These are phyloP conservation scores for Tillus elongatus DNA, from an alignment of 2,888 invertebrate genomes.

Conservation along the genomic window DNA sequence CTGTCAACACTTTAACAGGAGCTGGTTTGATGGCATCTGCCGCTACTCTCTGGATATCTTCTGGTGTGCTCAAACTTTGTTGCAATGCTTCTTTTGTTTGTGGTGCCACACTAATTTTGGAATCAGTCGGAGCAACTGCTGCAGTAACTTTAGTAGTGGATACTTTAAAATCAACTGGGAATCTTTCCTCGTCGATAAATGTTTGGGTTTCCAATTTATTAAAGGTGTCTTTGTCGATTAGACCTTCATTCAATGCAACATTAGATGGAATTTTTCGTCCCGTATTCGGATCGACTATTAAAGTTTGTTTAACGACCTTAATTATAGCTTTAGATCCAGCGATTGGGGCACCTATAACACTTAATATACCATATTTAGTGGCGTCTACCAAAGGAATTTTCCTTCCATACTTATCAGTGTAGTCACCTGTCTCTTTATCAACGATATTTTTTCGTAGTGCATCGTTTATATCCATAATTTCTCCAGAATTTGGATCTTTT, in stretches of 20 bases:
- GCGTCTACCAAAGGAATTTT: conserved; percentile 64
- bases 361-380: conserved; percentile 66
- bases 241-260: conserved; percentile 68
- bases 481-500: conserved; percentile 59
- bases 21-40: conserved; percentile 16
- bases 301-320: conserved; percentile 49
- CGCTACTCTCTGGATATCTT: conserved; percentile 29
- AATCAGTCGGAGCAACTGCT: conserved; percentile 41
- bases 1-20: conserved; percentile 32
- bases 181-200: conserved; percentile 29
- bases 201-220: conserved; percentile 46
- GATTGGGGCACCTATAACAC: conserved; percentile 66
- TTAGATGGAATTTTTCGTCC: conserved; percentile 72
- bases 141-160: conserved; percentile 46
- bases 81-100: conserved; percentile 39
- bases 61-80: conserved; percentile 34
- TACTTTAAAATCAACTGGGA: no score
- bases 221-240: conserved; percentile 53
- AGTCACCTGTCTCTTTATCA: conserved; percentile 60
- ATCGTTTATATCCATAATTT: conserved; percentile 58
- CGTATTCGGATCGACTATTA: conserved; percentile 70
- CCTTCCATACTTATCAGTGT: conserved; percentile 56
- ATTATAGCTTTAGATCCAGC: conserved; percentile 61
- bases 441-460: conserved; percentile 70
- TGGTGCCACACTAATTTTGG: conserved; percentile 42